Evolutionary conservation across 1,140 invertebrate species (phyloP).

Genomic region (Aplysia californica): DNA sequence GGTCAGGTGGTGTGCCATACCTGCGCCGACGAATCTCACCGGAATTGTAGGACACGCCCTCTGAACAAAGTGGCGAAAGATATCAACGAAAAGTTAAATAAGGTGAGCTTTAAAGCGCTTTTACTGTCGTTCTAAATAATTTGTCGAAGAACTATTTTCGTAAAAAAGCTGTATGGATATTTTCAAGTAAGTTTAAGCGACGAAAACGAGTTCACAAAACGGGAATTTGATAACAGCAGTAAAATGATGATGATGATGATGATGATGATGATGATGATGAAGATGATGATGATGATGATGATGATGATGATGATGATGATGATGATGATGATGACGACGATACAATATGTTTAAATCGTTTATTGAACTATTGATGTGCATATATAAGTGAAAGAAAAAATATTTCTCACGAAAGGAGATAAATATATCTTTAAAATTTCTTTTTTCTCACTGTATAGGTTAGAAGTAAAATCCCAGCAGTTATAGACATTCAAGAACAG

Average conservation of each 20-base stretch:
- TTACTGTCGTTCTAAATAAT: too few species aligned
- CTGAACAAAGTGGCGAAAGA: neutral
- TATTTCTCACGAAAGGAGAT: too few species aligned
- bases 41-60: neutral
- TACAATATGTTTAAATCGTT: too few species aligned
- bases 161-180: too few species aligned
- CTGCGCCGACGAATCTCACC: neutral
- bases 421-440: too few species aligned
- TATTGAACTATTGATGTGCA: too few species aligned
- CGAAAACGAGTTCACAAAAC: neutral
- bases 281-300: slow-evolving; percentile 11
- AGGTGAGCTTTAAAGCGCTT: too few species aligned
- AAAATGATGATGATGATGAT: slow-evolving; percentile 3
- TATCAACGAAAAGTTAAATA: neutral
- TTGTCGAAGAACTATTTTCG: too few species aligned
- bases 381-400: too few species aligned
- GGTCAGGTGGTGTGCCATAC: neutral
- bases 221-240: neutral
- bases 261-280: slow-evolving; percentile 14
- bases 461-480: neutral
- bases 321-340: slow-evolving; percentile 12
- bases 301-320: slow-evolving; percentile 16
- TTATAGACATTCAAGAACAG: slow-evolving; percentile 6
- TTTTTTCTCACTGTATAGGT: neutral
- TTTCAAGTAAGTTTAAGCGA: too few species aligned